phyloP scores from a whole-genome alignment of 2,113 vertebrate genomes.

The Etia nguti region DNA sequence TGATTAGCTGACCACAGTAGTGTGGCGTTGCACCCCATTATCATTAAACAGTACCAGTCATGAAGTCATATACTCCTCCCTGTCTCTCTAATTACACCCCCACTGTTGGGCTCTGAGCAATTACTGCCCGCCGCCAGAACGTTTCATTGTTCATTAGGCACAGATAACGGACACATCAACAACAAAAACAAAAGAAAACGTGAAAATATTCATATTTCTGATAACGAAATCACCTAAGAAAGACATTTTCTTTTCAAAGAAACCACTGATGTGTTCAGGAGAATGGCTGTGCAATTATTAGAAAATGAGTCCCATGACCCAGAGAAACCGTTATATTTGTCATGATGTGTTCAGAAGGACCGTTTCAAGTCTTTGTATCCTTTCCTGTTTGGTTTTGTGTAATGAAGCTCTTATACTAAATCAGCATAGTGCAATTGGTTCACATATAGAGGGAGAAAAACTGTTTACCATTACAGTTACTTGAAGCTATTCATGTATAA shows the following conservation, averaged over 20 bases:
- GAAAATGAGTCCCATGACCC: background rate
- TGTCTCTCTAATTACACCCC: slow-evolving; percentile 66
- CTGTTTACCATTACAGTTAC: background rate
- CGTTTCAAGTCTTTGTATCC: background rate
- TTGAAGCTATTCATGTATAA: background rate
- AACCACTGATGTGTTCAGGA: background rate
- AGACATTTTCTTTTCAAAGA: background rate
- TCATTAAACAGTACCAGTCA: slow-evolving; percentile 65
- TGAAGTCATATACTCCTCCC: slow-evolving; percentile 65
- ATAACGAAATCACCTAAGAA: background rate
- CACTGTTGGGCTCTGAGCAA: slow-evolving; percentile 62
- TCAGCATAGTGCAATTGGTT: background rate
- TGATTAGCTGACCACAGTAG: slow-evolving; percentile 72
- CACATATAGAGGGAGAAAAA: background rate
- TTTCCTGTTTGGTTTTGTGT: background rate
- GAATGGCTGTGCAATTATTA: background rate
- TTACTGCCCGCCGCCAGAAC: slow-evolving; percentile 60
- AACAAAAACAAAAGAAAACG: slow-evolving; percentile 58
- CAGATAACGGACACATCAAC: slow-evolving; percentile 53
- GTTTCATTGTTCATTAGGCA: slow-evolving; percentile 64
- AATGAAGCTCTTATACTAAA: background rate
- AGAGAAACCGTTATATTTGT: background rate
- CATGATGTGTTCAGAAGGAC: background rate
- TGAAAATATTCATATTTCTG: slow-evolving; percentile 11
- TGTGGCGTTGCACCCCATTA: slow-evolving; percentile 66